Evolutionary conservation across 2,113 vertebrate genomes (phyloP), one percentile per base, ranked within the genome.

Genomic region (Bufo gargarizans): DNA sequence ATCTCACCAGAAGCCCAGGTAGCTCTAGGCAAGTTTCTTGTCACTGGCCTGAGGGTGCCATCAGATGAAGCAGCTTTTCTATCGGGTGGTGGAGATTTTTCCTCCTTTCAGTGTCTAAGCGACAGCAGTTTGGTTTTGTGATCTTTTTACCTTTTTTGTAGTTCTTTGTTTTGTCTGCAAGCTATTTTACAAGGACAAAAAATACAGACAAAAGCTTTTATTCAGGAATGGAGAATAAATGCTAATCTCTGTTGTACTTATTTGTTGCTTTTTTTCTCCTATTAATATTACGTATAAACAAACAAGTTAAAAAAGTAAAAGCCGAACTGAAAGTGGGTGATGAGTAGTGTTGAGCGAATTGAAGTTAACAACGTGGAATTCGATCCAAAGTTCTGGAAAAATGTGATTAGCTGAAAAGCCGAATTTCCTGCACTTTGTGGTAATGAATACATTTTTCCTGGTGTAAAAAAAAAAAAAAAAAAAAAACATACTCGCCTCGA

Each of bases 11-110:
- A 83, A 83, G 71, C 78, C 80, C 80, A 84, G 77, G 59, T 88
- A 63, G 87, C 87, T 88, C 69, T 55, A 88, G 87, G 87, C 87
- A 83, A 76, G 77, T 88, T 83, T 88, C 87, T 77, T 88, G 87
- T 88, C 87, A 88, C 71, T 58, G 65, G 80, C 87, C 87, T 83
- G 87, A 88, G 87, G 87, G 87, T 88, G 87, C 87, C 87, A 88
- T 83, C 87, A 88, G 87, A 88, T 88, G 80, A 88, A 88, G 87
- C 53, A 83, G 79, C 69, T 83, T 77, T 88, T 83, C 80, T 59
- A 59, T 77, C 80, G 67, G 74, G 45, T 6, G 58, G 17, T n/a
- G 16, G 43, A 82, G 76, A 61, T 80, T 50, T 63, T 58, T 50
- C 72, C 76, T 79, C 53, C 11, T 86, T 53, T 86, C 20, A 45